Evolutionary conservation across 2,888 invertebrate genomes (phyloP), one percentile per base, ranked within the genome.

Genomic region (Syrphus vitripennis): DNA sequence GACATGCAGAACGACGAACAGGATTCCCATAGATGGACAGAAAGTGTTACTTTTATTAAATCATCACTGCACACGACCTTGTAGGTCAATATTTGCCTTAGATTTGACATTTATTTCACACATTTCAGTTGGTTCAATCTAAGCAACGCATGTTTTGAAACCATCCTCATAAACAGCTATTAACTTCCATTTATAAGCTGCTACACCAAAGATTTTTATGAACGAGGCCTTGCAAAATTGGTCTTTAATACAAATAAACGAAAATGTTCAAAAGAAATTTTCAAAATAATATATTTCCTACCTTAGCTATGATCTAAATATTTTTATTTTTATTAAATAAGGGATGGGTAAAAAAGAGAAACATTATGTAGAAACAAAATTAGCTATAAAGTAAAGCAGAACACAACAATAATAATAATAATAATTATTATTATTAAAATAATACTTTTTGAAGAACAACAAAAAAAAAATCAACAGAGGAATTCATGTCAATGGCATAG

Each of bases 401-500:
- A 55, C 61, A 78, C 45, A 45, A 16, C 24, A 45, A 53, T 72
- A 59, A 34, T 29, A 45, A 40, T 26, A 45, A 24, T 21, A 48
- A 29, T 21, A 40, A 37, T 34, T 10, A 50, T 50, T 26, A 59
- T 59, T 37, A 70, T 37, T 31, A 34, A 71, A 55, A 63, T 29
- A 50, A 70, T 45, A 67, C 45, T 29, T 55, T 16, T n/a, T 59
- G 16, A 37, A 42, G 29, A 70, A 14, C 24, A 53, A 24, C 9
- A 67, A 26, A 69, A 26, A 42, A 24, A 24, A 67, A 34, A 61
- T 69, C 16, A 31, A 40, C 57, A 45, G 65, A 26, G 48, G 31
- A 78, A 84, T 80, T 21, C 75, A 77, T 82, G 81, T 82, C 81
- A 84, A 72, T 84, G 82, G 55, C 82, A n/a, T n/a, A 84, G 40